Conservation (phyloP, 2,888 invertebrate genomes). For the Platycnemis pennipes region DNA sequence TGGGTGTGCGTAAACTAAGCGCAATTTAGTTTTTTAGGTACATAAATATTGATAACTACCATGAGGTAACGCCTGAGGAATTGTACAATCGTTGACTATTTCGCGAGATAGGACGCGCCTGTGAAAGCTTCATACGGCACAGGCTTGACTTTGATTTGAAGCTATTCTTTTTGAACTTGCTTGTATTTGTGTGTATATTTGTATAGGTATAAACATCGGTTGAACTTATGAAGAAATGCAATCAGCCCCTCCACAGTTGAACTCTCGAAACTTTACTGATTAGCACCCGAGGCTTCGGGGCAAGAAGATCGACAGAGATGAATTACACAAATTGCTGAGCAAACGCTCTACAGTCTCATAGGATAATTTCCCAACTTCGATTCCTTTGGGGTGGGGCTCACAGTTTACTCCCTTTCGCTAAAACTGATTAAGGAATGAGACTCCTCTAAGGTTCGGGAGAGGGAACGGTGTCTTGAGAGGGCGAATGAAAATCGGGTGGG, state of each 20-base stretch:
- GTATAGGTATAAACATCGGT: neutral
- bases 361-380: slow-evolving; percentile 25
- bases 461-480: neutral
- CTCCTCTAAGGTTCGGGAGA: neutral
- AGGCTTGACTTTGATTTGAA: neutral
- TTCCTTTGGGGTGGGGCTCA: neutral
- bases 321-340: neutral
- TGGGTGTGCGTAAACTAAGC: no score
- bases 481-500: neutral
- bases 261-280: slow-evolving; percentile 4
- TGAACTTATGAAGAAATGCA: neutral
- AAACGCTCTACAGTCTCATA: neutral
- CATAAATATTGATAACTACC: no score
- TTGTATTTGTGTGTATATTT: neutral
- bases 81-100: no score
- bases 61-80: no score
- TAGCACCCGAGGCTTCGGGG: neutral
- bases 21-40: no score
- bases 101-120: no score
- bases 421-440: slow-evolving; percentile 8
- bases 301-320: slow-evolving; percentile 4
- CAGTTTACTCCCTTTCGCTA: neutral
- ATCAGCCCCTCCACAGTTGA: neutral
- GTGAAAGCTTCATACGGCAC: no score
- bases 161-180: neutral